These are phyloP conservation scores for Sesia bembeciformis DNA, from an alignment of 2,888 invertebrate genomes.

Conservation along the genomic window DNA sequence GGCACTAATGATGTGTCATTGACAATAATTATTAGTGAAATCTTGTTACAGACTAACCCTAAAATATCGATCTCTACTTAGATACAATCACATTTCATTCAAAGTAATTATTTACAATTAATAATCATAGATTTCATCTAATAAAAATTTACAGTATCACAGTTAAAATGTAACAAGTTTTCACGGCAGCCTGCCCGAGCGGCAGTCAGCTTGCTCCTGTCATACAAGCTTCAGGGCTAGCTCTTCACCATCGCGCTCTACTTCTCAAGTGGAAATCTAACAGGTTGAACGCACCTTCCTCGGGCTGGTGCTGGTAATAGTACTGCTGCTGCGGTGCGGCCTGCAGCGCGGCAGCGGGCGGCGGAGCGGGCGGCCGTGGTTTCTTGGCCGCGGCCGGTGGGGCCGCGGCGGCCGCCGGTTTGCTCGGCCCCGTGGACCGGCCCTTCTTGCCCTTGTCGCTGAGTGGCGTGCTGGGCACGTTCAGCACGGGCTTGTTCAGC, in stretches of 20 bases:
- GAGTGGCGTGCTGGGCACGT: slow-evolving; percentile 65
- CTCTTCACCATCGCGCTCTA: slow-evolving; percentile 76
- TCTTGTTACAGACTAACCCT: slow-evolving; percentile 74
- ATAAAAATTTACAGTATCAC: slow-evolving; percentile 70
- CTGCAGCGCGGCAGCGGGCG: slow-evolving; percentile 58
- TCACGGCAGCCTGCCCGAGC: slow-evolving; percentile 54
- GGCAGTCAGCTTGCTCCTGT: slow-evolving; percentile 73
- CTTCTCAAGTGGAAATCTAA: slow-evolving; percentile 74
- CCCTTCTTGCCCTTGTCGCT: slow-evolving; percentile 64
- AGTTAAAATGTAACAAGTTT: slow-evolving; percentile 75
- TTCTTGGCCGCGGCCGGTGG: slow-evolving; percentile 63
- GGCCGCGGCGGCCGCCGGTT: slow-evolving; percentile 57
- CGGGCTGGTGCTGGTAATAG: slow-evolving; percentile 74
- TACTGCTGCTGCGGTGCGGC: slow-evolving; percentile 67
- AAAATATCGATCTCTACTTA: slow-evolving; percentile 54
- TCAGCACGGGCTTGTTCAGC: slow-evolving; percentile 65
- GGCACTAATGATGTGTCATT: slow-evolving; percentile 71
- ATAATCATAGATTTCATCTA: slow-evolving; percentile 68
- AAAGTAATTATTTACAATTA: slow-evolving; percentile 64
- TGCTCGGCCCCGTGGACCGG: slow-evolving; percentile 38
- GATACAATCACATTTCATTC: slow-evolving; percentile 57
- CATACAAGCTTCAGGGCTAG: slow-evolving; percentile 75
- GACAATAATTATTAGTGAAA: slow-evolving; percentile 66
- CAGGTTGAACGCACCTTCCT: slow-evolving; percentile 76
- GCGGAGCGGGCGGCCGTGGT: slow-evolving; percentile 61